phyloP scores from a whole-genome alignment of 2,113 vertebrate species.

The Istiophorus platypterus region DNA sequence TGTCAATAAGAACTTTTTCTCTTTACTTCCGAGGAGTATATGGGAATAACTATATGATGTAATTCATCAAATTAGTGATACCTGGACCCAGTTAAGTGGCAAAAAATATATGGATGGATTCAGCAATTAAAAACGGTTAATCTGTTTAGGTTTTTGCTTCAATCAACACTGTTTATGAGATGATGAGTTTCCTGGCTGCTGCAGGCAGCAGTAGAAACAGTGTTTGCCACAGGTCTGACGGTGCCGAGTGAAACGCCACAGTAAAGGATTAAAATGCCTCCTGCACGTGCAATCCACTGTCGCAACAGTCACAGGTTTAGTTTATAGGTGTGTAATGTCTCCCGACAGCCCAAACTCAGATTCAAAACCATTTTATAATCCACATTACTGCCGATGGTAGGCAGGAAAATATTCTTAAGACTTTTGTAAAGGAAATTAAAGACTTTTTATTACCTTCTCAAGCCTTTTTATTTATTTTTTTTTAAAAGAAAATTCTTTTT shows the following conservation, averaged over 20 bases:
- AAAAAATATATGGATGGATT: background rate
- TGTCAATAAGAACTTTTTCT: too few species aligned
- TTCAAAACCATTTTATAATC: background rate
- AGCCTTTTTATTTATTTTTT: too few species aligned
- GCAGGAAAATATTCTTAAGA: background rate
- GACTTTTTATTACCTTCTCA: too few species aligned
- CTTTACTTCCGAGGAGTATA: too few species aligned
- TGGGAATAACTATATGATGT: too few species aligned
- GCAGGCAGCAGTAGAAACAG: too few species aligned
- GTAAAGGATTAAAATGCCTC: background rate
- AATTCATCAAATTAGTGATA: background rate
- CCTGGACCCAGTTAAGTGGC: background rate
- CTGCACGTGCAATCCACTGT: too few species aligned
- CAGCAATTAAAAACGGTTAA: background rate
- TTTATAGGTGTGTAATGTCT: background rate
- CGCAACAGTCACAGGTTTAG: too few species aligned
- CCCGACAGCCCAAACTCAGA: too few species aligned
- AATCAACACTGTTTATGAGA: background rate
- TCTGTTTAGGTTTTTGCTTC: background rate
- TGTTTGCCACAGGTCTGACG: too few species aligned
- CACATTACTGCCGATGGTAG: background rate
- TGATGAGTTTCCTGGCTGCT: too few species aligned
- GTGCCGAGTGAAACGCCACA: background rate
- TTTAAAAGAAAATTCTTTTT: too few species aligned
- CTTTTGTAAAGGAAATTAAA: background rate